phyloP scores from a whole-genome alignment of 2,797 vertebrate genomes.

The Loriculus beryllinus region DNA sequence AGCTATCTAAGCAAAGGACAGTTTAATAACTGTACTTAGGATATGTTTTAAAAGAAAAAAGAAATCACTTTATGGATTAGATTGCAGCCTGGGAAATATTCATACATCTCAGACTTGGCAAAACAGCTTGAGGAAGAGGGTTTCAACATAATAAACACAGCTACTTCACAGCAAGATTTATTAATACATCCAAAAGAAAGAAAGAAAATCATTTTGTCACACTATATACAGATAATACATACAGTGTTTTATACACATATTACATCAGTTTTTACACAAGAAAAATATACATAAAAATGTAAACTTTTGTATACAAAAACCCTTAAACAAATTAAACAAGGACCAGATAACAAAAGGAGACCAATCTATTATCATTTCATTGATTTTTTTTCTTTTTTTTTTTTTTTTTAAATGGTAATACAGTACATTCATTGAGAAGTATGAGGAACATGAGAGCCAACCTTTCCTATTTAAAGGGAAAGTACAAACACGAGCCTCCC shows the following conservation, averaged over 20 bases:
- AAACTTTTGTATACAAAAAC: conserved; percentile 99
- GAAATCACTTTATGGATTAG: neutral
- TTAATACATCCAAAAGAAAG: conserved; percentile 99
- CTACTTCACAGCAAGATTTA: conserved; percentile 99
- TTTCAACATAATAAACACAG: conserved; percentile 47
- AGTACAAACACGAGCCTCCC: conserved; percentile 69
- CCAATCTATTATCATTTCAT: conserved; percentile 93
- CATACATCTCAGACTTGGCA: neutral
- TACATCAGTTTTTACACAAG: conserved; percentile 99
- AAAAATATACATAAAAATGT: conserved; percentile 99
- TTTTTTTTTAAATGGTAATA: conserved; percentile 91
- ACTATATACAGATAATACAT: conserved; percentile 99
- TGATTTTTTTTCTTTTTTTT: conserved; percentile 75
- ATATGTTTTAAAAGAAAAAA: neutral
- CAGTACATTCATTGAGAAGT: conserved; percentile 99
- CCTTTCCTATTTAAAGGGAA: conserved; percentile 81
- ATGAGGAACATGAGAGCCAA: conserved; percentile 91
- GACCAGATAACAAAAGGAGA: conserved; percentile 99
- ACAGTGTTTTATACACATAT: conserved; percentile 99
- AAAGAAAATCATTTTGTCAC: conserved; percentile 98
- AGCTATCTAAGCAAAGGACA: conserved; percentile 17
- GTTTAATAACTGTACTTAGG: conserved; percentile 41
- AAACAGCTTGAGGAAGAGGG: conserved; percentile 8
- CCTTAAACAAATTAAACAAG: conserved; percentile 99
- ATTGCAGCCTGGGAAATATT: neutral